Base-by-base conservation (phyloP, 2,888 invertebrate species). In the Sphecodes monilicornis region DNA sequence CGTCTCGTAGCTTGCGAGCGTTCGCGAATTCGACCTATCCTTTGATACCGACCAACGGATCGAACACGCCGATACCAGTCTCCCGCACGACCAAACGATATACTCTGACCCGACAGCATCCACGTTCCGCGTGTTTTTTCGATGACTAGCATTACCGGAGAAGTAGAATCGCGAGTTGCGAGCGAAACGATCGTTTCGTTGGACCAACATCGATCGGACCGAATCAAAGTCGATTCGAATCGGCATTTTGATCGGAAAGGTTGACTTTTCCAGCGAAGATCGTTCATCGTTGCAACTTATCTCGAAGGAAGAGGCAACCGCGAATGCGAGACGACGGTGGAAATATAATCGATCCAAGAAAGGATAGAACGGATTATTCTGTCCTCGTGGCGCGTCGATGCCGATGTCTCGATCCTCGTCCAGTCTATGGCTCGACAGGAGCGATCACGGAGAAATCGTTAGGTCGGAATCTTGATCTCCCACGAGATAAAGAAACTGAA, bases 401-500 rank as follows among this genome's bases (percentile, higher is more conserved):
- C 8, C 32, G 29, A 32, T 41, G 39, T 50, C 22, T 46, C 39
- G 39, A n/a, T 66, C 29, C n/a, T n/a, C 18, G 46, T 16, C 26
- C 36, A 29, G 50, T 16, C 18, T 29, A 5, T 8, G n/a, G 46
- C 26, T 18, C 18, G 3, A 4, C 8, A 3, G 13, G 18, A 29
- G 32, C 8, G 2, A 26, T 26, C 26, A 60, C 70, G 92, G 93
- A 76, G 86, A 89, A 36, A 92, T 90, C 6, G 90, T 90, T 80
- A 88, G 90, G 77, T 94, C 95, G 83, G 95, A 94, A 88, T 96
- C 96, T 91, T 96, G 95, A 92, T 96, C 96, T 43, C 96, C 96
- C 78, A 96, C 96, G 84, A 96, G 94, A 92, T 96, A 96, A 80
- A 96, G 95, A 92, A 96, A 96, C 93, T 96, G 96, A 92, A 97